Percentiles rank a stretch among this genome's conserved stretches.
Evolutionary conservation across 1,140 invertebrate species (phyloP).

Genomic region (Drosophila lini): DNA sequence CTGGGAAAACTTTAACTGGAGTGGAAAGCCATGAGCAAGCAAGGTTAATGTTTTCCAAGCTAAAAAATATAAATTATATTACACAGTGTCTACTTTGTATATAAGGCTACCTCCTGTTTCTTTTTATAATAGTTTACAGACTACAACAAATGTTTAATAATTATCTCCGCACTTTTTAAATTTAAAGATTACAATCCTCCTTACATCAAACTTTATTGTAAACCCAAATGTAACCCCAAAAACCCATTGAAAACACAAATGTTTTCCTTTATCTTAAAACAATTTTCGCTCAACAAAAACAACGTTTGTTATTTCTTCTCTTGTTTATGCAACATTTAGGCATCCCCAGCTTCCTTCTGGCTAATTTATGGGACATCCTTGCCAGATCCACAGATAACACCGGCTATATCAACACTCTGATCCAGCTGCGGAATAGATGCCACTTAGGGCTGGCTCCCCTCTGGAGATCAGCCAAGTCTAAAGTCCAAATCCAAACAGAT

Average conservation of each 20-base stretch:
- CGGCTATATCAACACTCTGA: constrained; percentile 37
- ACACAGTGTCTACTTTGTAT: neutral
- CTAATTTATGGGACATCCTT: constrained; percentile 17
- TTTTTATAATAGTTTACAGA: neutral
- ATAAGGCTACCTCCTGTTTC: neutral
- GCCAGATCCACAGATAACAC: constrained; percentile 29
- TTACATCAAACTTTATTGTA: neutral
- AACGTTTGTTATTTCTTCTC: neutral
- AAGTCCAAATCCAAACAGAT: constrained; percentile 49
- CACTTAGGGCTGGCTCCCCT: constrained; percentile 29
- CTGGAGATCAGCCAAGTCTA: constrained; percentile 1
- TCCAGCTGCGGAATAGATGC: constrained; percentile 37
- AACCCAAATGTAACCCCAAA: neutral
- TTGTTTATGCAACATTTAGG: constrained; percentile 25
- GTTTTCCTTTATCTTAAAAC: neutral
- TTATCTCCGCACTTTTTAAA: neutral
- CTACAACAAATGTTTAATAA: too few species aligned
- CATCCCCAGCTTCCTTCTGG: neutral
- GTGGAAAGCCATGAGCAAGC: neutral
- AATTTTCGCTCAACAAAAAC: constrained; percentile 1
- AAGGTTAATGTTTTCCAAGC: neutral
- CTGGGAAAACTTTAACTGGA: constrained; percentile 33
- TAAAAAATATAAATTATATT: neutral
- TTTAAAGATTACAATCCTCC: neutral
- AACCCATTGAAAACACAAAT: constrained; percentile 13